These are phyloP conservation scores for Drosophila siamana DNA, from an alignment of 2,888 invertebrate genomes.

Conservation along the genomic window DNA sequence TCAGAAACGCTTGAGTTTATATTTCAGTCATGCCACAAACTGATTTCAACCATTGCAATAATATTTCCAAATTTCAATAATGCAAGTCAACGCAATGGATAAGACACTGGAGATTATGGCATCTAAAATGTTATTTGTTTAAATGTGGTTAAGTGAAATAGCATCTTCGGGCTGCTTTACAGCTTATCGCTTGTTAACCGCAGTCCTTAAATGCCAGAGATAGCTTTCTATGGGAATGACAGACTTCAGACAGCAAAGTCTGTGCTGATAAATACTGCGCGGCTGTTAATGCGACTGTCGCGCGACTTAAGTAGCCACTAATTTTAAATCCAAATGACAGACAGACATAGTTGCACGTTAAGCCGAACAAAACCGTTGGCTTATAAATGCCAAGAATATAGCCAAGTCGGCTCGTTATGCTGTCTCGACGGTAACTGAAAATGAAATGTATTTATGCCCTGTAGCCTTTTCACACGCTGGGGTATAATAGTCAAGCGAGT, in stretches of 20 bases:
- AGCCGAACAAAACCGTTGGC: slow-evolving; percentile 33
- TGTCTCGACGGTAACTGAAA: slow-evolving; percentile 54
- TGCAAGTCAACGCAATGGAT: neutral
- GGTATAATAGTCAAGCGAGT: no score
- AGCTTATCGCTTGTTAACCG: slow-evolving; percentile 1
- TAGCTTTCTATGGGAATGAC: neutral
- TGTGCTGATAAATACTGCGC: slow-evolving; percentile 25
- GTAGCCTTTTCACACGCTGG: neutral
- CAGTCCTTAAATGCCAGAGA: slow-evolving; percentile 13
- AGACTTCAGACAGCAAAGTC: slow-evolving; percentile 9
- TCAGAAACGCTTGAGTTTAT: neutral
- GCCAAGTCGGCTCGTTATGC: slow-evolving; percentile 47
- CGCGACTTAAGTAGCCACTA: slow-evolving; percentile 67
- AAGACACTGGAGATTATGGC: neutral
- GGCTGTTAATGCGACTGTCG: slow-evolving; percentile 47
- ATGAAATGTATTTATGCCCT: slow-evolving; percentile 41
- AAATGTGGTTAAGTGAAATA: slow-evolving; percentile 1
- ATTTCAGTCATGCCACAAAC: neutral
- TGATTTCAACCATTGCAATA: neutral
- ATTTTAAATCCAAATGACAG: slow-evolving; percentile 65
- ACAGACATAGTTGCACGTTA: slow-evolving; percentile 43
- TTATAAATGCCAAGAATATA: slow-evolving; percentile 36
- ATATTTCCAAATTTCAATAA: neutral
- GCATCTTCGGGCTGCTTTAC: neutral
- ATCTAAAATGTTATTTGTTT: neutral